Conservation (phyloP, 1,140 invertebrate genomes). For the Notospermus geniculatus region DNA sequence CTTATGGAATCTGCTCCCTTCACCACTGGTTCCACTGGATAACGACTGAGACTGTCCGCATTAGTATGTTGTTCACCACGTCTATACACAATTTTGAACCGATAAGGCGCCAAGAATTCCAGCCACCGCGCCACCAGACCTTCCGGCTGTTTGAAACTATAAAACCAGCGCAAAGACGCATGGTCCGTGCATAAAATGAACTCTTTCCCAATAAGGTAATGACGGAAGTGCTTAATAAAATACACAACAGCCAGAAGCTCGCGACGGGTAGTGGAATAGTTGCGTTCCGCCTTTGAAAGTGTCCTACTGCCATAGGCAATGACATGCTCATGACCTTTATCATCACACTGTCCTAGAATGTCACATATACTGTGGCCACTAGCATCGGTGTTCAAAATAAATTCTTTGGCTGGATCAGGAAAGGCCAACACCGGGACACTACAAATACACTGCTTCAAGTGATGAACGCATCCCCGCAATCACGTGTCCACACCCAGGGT, state of each 20-base stretch:
- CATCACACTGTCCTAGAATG: constrained; percentile 29
- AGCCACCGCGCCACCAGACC: constrained; percentile 5
- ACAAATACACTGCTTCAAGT: no score
- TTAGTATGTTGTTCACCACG: no score
- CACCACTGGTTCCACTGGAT: no score
- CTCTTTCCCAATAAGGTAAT: background rate
- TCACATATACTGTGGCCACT: constrained; percentile 27
- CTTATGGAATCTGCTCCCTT: no score
- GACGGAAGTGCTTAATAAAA: no score
- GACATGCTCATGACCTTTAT: constrained; percentile 16
- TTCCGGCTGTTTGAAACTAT: constrained; percentile 7
- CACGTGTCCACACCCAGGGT: no score
- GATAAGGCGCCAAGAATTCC: background rate
- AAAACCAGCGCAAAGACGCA: constrained; percentile 8
- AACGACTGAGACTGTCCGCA: no score
- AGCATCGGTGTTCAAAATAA: constrained; percentile 29
- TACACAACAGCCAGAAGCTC: no score
- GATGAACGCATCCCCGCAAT: no score
- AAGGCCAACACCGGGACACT: constrained; percentile 19
- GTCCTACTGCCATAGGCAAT: constrained; percentile 23
- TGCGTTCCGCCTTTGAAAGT: no score
- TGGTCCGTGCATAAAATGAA: constrained; percentile 6
- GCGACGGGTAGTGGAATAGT: no score
- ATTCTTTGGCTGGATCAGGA: constrained; percentile 8
- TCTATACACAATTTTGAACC: constrained; percentile 9